Evolutionary conservation across 2,113 vertebrate species (phyloP).

Genomic region (Micronycteris hirsuta): DNA sequence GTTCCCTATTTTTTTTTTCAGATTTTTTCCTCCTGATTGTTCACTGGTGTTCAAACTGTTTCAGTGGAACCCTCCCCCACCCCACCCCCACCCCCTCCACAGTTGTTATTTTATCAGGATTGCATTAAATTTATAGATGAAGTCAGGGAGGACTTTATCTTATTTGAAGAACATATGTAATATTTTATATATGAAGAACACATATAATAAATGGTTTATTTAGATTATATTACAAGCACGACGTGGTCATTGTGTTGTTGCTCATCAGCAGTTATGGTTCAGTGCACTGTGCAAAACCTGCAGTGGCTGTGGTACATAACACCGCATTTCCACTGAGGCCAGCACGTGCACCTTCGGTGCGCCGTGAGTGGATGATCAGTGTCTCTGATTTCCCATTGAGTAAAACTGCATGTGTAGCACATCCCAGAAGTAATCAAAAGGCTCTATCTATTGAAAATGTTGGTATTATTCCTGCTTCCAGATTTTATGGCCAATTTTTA

Average conservation of each 20-base stretch:
- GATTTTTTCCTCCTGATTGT: neutral
- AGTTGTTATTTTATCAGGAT: neutral
- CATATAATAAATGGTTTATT: neutral
- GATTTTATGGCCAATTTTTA: neutral
- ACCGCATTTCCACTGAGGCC: rapidly evolving
- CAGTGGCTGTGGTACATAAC: neutral
- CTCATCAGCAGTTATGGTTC: neutral
- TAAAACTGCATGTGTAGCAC: neutral
- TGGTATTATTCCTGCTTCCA: neutral
- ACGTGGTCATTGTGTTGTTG: neutral
- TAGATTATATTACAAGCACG: neutral
- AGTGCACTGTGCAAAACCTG: neutral
- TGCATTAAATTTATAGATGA: neutral
- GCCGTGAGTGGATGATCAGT: neutral
- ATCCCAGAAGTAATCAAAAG: neutral
- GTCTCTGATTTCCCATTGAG: neutral
- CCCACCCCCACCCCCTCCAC: neutral
- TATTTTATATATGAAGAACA: neutral
- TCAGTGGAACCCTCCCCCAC: neutral
- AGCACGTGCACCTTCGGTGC: neutral
- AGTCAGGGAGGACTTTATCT: neutral
- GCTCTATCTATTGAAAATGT: neutral
- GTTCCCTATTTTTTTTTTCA: neutral
- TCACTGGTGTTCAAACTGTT: neutral
- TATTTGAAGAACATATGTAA: neutral